Conservation (phyloP, 2,113 vertebrate genomes). For the Passer montanus region DNA sequence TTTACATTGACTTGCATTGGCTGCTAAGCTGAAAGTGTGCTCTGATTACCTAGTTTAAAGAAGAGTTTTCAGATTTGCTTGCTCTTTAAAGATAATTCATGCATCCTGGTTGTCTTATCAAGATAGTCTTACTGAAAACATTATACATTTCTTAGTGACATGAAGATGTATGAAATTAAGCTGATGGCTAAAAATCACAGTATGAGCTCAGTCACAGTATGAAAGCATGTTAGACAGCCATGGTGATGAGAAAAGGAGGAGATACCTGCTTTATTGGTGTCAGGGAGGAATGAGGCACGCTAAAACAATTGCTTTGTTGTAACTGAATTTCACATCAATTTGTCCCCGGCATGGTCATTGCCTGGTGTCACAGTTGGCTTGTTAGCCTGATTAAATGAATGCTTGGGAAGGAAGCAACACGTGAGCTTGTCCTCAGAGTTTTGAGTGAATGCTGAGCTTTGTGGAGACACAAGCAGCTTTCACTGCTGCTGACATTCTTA, state of each 20-base stretch:
- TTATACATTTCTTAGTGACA: background rate
- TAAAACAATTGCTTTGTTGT: background rate
- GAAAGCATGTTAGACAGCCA: background rate
- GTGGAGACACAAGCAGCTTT: background rate
- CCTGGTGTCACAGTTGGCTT: background rate
- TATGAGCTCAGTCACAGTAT: rapidly evolving
- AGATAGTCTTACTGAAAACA: background rate
- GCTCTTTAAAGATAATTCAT: background rate
- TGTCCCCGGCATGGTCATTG: background rate
- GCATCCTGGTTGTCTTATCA: background rate
- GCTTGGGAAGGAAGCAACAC: background rate
- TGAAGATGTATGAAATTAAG: background rate
- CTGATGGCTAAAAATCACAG: background rate
- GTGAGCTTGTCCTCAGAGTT: background rate
- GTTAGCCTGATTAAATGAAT: background rate
- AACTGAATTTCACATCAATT: background rate
- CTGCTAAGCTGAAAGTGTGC: background rate
- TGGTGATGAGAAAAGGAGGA: background rate
- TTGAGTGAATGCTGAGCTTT: background rate
- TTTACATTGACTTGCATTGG: background rate
- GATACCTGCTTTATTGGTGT: background rate
- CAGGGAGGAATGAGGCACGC: background rate
- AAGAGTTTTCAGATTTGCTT: background rate
- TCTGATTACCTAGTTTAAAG: background rate
- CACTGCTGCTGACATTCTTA: background rate